Evolutionary conservation across 2,113 vertebrate species (phyloP).

Genomic region (Sander vitreus): DNA sequence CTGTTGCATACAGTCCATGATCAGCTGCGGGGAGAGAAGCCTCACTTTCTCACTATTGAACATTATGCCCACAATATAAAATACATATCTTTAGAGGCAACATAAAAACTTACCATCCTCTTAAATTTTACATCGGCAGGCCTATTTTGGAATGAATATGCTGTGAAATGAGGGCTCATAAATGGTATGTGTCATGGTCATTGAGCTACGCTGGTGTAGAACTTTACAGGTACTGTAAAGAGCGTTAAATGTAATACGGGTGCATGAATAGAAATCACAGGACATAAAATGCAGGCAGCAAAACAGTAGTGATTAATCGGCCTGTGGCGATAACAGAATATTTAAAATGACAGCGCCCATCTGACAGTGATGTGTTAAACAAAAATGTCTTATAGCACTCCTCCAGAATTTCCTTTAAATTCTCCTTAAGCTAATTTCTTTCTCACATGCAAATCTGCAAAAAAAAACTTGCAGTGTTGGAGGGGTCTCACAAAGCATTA

Average conservation of each 20-base stretch:
- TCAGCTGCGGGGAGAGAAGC: conserved; percentile 9
- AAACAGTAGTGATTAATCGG: conserved; percentile 17
- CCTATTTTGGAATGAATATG: conserved; percentile 43
- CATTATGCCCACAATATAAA: conserved; percentile 18
- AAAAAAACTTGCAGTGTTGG: neutral
- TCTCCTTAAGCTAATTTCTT: neutral
- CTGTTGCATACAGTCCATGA: conserved; percentile 19
- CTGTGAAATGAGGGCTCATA: conserved; percentile 35
- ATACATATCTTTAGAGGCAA: conserved; percentile 45
- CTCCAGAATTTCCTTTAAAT: neutral
- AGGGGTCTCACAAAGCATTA: conserved; percentile 11
- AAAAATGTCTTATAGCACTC: neutral
- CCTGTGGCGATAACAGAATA: neutral
- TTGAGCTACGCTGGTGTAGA: conserved; percentile 17
- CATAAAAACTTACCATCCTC: conserved; percentile 67
- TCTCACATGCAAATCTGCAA: conserved; percentile 2
- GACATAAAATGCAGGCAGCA: conserved; percentile 35
- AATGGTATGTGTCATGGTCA: conserved; percentile 55
- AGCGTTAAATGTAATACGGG: conserved; percentile 32
- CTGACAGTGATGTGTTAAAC: neutral
- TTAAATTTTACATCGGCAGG: conserved; percentile 60
- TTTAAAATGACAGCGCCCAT: conserved; percentile 7
- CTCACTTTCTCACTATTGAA: neutral
- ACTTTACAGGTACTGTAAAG: conserved; percentile 53
- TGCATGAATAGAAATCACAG: conserved; percentile 31